A percentile compares a stretch with the other conserved stretches of the same genome.
Conservation (phyloP, 2,888 invertebrate genomes). For the Drosophila birchii region DNA sequence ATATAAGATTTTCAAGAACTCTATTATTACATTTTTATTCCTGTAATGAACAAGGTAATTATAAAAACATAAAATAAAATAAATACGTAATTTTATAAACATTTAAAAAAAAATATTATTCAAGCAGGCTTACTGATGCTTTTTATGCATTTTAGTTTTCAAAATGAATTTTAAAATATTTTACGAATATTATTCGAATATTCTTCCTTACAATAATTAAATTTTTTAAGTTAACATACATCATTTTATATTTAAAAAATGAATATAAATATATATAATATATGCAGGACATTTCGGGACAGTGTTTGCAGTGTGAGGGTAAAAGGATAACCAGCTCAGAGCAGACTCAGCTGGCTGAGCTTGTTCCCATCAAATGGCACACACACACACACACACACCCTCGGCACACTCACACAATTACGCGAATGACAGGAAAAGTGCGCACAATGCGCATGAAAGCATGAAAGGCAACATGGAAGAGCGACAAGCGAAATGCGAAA, state of each 20-base stretch:
- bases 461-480: constrained; percentile 56
- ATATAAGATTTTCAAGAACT: too few relatives aligned
- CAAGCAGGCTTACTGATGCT: neutral
- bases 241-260: too few relatives aligned
- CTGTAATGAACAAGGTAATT: neutral
- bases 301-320: constrained; percentile 12
- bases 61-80: neutral
- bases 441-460: constrained; percentile 76
- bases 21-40: too few relatives aligned
- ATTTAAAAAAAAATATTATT: neutral
- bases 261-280: neutral
- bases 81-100: neutral
- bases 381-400: constrained; percentile 28
- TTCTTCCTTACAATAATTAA: too few relatives aligned
- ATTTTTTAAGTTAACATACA: too few relatives aligned
- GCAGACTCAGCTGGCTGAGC: constrained; percentile 54
- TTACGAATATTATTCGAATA: too few relatives aligned
- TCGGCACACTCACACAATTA: constrained; percentile 62
- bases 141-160: neutral
- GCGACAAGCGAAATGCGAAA: constrained; percentile 15
- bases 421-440: constrained; percentile 76
- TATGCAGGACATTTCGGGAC: neutral
- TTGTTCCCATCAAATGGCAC: constrained; percentile 63
- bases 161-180: too few relatives aligned
- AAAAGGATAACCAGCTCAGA: constrained; percentile 63